Conservation (phyloP, 2,888 invertebrate species). For the Brachylomia viminalis region DNA sequence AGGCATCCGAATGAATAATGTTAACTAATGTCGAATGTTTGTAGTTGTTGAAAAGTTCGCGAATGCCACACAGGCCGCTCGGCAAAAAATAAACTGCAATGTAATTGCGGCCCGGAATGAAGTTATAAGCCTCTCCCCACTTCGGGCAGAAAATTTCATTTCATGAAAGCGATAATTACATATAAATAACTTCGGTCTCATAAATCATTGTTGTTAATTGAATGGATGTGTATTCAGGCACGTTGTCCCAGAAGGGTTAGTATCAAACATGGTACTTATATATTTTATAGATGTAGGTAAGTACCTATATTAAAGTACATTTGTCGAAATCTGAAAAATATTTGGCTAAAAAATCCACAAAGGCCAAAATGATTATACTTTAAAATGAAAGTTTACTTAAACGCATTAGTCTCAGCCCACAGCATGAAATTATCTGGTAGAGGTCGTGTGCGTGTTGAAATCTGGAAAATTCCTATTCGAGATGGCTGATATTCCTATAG, state of each 20-base stretch:
- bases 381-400: not conserved
- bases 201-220: slow-evolving; percentile 52
- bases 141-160: slow-evolving; percentile 58
- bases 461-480: not conserved
- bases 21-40: slow-evolving; percentile 85
- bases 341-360: not conserved
- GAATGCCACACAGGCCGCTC: slow-evolving; percentile 71
- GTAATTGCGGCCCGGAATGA: slow-evolving; percentile 82
- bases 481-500: not conserved
- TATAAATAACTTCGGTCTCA: slow-evolving; percentile 47
- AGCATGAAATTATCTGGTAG: not conserved
- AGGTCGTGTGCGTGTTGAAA: not conserved
- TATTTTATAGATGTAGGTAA: not conserved
- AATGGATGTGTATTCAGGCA: slow-evolving; percentile 49
- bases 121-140: slow-evolving; percentile 78
- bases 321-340: not conserved
- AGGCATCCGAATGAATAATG: slow-evolving; percentile 81
- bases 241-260: slow-evolving; percentile 15
- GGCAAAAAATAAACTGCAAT: slow-evolving; percentile 77
- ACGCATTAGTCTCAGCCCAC: not conserved
- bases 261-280: not conserved
- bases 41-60: slow-evolving; percentile 79
- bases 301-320: not conserved
- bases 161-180: slow-evolving; percentile 48
- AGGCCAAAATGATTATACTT: not conserved